Evolutionary conservation across 2,113 vertebrate genomes (phyloP), one percentile per base, ranked within the genome.

Genomic region (Gallinago undulata): DNA sequence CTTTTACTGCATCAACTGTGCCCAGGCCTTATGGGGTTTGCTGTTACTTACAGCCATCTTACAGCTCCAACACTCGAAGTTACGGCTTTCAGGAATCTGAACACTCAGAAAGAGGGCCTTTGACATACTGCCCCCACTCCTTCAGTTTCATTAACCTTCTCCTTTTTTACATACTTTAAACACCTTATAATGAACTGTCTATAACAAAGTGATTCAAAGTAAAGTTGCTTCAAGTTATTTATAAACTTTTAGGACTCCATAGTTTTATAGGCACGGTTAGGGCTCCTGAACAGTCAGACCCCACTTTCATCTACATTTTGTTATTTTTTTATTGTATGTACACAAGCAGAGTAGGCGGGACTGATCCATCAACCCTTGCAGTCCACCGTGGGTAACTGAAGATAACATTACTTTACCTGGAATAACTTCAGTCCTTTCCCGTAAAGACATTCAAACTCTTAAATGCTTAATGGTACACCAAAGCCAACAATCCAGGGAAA

Each of bases 251-350:
- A 95, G 87, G 67, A 86, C 57, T 89, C 47, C 37, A 7, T 45
- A 72, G 76, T 31, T 94, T 95, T 79, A 93, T 64, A 72, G 66
- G 53, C 45, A 70, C 7, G 41, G 31, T 93, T 60, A 94, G 67
- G 78, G 64, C 47, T 94, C 84, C 72, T 59, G 27, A 93, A 75
- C 41, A 72, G 68, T 39, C 66, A 92, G 48, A 82, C 13, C 19
- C 45, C 39, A 76, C 83, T 94, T 94, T 90, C 86, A 94, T 80
- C 48, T 51, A 14, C 23, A 72, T 73, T 90, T 92, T 68, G 43
- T 59, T 56, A 21, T 45, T 69, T 55, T 87, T 93, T 97, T 88
- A 95, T 96, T 69, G n/a, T 92, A 85, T 94, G 96, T 97, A 94
- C 45, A 73, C 63, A 94, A 67, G 77, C 25, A 90, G 47, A 80